Conservation (phyloP, 2,888 invertebrate species). For the Lepidocyrtinus sp. region DNA sequence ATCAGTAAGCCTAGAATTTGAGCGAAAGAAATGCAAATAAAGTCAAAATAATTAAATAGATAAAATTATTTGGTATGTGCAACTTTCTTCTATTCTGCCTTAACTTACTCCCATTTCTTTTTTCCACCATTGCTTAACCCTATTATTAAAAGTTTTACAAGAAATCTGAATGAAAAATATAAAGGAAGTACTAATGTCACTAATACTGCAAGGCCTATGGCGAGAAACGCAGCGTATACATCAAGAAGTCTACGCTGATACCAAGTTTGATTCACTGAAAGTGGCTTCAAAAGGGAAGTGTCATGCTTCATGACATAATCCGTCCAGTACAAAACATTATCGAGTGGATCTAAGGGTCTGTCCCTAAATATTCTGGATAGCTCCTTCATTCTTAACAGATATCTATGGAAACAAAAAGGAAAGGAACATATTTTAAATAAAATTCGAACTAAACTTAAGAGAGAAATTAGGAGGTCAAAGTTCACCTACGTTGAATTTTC, state of each 20-base stretch:
- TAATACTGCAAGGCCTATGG: not conserved
- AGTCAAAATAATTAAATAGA: too few species aligned
- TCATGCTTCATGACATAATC: constrained; percentile 53
- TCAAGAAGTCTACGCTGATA: constrained; percentile 52
- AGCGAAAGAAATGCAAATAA: too few species aligned
- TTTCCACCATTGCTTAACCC: too few species aligned
- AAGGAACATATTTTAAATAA: not conserved
- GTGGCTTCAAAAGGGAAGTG: constrained; percentile 36
- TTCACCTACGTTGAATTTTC: constrained; percentile 23
- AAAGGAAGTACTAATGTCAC: too few species aligned
- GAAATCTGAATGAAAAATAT: too few species aligned
- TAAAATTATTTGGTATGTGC: too few species aligned
- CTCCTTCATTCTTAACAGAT: constrained; percentile 18
- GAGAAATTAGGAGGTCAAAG: too few species aligned
- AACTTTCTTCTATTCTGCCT: too few species aligned
- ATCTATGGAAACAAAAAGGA: constrained; percentile 23
- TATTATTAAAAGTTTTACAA: too few species aligned
- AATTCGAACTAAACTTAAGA: too few species aligned
- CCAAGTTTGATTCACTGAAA: constrained; percentile 51
- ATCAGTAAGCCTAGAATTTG: too few species aligned
- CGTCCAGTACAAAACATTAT: constrained; percentile 57
- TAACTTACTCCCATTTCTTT: too few species aligned
- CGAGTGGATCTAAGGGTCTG: constrained; percentile 47
- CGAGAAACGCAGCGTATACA: constrained; percentile 38
- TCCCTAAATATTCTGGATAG: constrained; percentile 53